Percentiles rank a stretch among this genome's conserved stretches.
Conservation (phyloP, 2,888 invertebrate genomes). For the Oithona nana region DNA sequence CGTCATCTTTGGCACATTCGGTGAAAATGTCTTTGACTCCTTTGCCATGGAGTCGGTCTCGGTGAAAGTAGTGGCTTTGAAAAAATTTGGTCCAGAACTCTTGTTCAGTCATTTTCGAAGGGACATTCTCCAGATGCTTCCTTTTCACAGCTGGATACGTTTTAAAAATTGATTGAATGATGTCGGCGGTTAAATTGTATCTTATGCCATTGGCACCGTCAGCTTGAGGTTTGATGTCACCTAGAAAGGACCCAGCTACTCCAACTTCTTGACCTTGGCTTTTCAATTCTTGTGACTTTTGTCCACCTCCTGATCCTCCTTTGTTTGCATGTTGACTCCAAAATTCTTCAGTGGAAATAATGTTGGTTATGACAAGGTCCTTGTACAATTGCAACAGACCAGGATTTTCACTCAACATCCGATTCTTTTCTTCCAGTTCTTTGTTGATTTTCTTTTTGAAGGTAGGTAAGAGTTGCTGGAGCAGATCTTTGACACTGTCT, state of each 20-base stretch:
- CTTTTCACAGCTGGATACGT: conserved; percentile 95
- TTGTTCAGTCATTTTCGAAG: conserved; percentile 67
- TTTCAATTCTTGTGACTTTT: conserved; percentile 31
- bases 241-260: conserved; percentile 42
- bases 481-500: conserved; percentile 73
- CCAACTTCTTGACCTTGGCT: conserved; percentile 52
- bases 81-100: conserved; percentile 99
- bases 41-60: conserved; percentile 63
- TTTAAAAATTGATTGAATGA: conserved; percentile 94
- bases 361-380: conserved; percentile 87
- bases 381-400: conserved; percentile 79
- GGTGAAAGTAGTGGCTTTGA: conserved; percentile 78
- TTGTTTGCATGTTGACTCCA: conserved; percentile 68
- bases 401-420: conserved; percentile 71
- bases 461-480: conserved; percentile 76
- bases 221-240: conserved; percentile 88
- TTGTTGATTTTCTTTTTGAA: conserved; percentile 79
- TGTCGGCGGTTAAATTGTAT: conserved; percentile 88
- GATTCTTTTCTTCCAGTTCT: conserved; percentile 21
- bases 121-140: conserved; percentile 91
- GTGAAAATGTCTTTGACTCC: conserved; percentile 80
- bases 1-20: conserved; percentile 92
- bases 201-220: conserved; percentile 86
- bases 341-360: conserved; percentile 91
- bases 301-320: conserved; percentile 30